Base-by-base conservation (phyloP, 2,797 vertebrate genomes). In the Pyrrhura leucotis region DNA sequence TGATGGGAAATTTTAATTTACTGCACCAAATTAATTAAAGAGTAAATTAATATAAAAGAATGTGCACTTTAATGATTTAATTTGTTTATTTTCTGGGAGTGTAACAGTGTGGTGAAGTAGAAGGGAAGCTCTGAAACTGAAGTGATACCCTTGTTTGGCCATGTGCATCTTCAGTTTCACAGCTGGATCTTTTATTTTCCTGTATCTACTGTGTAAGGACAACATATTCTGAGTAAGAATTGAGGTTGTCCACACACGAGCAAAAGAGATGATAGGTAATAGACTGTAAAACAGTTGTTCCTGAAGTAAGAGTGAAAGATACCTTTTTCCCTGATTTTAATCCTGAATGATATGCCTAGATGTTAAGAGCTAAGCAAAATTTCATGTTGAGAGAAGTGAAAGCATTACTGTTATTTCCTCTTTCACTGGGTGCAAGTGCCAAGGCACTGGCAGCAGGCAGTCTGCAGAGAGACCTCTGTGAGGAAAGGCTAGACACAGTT, bases 371-470 rank as follows among this genome's bases (percentile, higher is more conserved):
- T 56, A 63, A 58, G 42, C 13, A 56, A 68, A 68, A 37, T 51
- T 77, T 82, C 9, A 28, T 33, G 62, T 35, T 68, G 31, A 67
- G 31, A 37, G 13, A 33, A 31, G 19, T 28, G 13, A 50, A 69
- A 65, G 14, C 23, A 65, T 20, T 2, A 6, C 7, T 8, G 3
- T 25, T 56, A 39, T 63, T 47, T 61, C 19, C 17, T 44, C 13
- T 53, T 22, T 25, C 45, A 6, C 17, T 16, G 45, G 8, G 22
- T 28, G 50, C 28, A 18, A 23, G 23, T 33, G n/a, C n/a, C 15
- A 28, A 9, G 28, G 33, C 1, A 1, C 33, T 23, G 37, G 35
- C 44, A 45, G 28, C 0, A 0, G 8, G 11, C 4, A 7, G 23
- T 56, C 11, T 33, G 8, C 51, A 5, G 29, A 33, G 20, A 0